These are phyloP conservation scores for Schrankia costaestrigalis DNA, from an alignment of 2,888 invertebrate species.

Conservation along the genomic window DNA sequence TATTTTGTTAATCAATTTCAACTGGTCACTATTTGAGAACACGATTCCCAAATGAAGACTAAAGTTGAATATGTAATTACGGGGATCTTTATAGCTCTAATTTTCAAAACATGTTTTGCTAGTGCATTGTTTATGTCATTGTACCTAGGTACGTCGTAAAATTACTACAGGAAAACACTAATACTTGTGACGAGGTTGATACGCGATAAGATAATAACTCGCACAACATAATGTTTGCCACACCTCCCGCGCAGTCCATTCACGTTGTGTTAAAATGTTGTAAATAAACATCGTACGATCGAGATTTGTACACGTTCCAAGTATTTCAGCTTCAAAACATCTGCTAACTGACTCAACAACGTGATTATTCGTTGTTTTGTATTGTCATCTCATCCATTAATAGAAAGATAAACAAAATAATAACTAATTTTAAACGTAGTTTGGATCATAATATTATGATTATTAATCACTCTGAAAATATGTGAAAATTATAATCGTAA, in stretches of 20 bases:
- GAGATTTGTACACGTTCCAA: slow-evolving; percentile 49
- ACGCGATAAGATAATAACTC: too few species aligned
- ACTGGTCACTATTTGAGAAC: too few species aligned
- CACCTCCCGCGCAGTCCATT: slow-evolving; percentile 51
- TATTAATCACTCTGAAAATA: too few species aligned
- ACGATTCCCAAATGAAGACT: too few species aligned
- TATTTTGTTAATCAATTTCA: too few species aligned
- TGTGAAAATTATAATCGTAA: too few species aligned
- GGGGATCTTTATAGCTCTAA: slow-evolving; percentile 41
- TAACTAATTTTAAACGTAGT: not conserved
- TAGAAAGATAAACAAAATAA: too few species aligned
- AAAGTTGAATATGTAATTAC: too few species aligned
- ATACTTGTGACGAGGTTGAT: not conserved
- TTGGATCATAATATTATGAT: not conserved
- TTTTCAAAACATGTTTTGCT: slow-evolving; percentile 57
- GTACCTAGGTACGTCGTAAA: not conserved
- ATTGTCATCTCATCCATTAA: too few species aligned
- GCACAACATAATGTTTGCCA: slow-evolving; percentile 13
- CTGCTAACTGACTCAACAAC: not conserved
- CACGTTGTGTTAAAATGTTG: slow-evolving; percentile 36
- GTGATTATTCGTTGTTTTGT: not conserved
- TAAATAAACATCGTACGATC: slow-evolving; percentile 69
- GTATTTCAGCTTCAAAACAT: slow-evolving; percentile 22
- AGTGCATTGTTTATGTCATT: slow-evolving; percentile 2
- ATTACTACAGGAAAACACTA: slow-evolving; percentile 12